phyloP scores from a whole-genome alignment of 2,888 invertebrate species.

The Idaea aversata region DNA sequence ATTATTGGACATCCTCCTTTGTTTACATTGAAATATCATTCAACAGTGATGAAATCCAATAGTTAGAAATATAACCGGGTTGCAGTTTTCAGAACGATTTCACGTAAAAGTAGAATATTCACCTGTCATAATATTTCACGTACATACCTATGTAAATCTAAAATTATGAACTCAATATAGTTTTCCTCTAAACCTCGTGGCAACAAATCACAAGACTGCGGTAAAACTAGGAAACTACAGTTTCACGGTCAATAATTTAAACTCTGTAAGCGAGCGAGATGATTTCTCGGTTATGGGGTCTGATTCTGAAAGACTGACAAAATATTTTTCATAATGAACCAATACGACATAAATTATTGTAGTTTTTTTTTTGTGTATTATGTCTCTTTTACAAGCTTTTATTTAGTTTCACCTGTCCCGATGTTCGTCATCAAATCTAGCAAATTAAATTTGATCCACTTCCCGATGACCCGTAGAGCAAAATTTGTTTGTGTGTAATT shows the following conservation, averaged over 20 bases:
- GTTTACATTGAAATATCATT: too few relatives aligned
- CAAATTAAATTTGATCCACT: too few relatives aligned
- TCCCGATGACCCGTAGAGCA: too few relatives aligned
- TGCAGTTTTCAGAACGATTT: neutral
- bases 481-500: too few relatives aligned
- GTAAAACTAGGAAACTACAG: neutral
- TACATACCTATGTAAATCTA: neutral
- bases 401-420: too few relatives aligned
- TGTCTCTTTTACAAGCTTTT: too few relatives aligned
- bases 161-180: neutral
- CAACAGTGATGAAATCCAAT: too few relatives aligned
- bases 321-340: too few relatives aligned
- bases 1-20: too few relatives aligned
- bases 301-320: neutral
- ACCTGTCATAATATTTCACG: neutral
- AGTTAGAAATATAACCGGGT: neutral
- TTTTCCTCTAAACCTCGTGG: neutral
- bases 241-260: neutral
- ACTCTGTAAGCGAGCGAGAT: neutral
- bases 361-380: too few relatives aligned
- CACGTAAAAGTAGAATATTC: neutral
- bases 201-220: neutral
- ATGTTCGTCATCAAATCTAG: too few relatives aligned
- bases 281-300: neutral
- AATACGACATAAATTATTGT: too few relatives aligned